A percentile compares a stretch with the other conserved stretches of the same genome.
Evolutionary conservation across 2,888 invertebrate genomes (phyloP).

Genomic region (Epinotia demarniana): DNA sequence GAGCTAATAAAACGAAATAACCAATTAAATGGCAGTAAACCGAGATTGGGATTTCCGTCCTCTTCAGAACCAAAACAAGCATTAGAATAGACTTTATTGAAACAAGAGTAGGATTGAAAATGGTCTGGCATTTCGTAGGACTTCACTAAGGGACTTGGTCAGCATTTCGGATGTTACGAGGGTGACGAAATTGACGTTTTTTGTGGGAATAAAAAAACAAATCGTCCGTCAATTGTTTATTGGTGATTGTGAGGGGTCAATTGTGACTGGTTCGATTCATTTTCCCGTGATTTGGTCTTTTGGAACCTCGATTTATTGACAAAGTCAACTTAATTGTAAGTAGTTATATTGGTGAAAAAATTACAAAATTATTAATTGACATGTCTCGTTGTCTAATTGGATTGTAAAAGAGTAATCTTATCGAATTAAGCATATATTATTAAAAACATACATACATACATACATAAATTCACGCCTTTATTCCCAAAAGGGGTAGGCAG

Average conservation of each 20-base stretch:
- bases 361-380: no score
- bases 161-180: constrained; percentile 32
- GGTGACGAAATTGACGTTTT: constrained; percentile 34
- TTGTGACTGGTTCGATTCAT: neutral
- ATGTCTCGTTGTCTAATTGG: no score
- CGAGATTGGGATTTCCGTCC: constrained; percentile 14
- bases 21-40: constrained; percentile 39
- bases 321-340: no score
- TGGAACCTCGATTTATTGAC: neutral
- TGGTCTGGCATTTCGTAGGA: neutral
- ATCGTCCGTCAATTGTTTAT: constrained; percentile 32
- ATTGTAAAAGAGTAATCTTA: no score
- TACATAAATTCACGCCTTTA: no score
- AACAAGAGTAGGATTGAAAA: neutral
- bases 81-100: neutral
- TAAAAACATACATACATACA: no score
- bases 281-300: neutral
- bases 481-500: no score
- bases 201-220: constrained; percentile 16
- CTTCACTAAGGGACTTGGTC: constrained; percentile 19
- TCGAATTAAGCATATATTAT: no score
- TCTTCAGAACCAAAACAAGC: neutral
- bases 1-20: constrained; percentile 35
- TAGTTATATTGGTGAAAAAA: no score
- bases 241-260: neutral